Evolutionary conservation across 2,888 invertebrate species (phyloP), one percentile per base, ranked within the genome.

Genomic region (Coelopa pilipes): DNA sequence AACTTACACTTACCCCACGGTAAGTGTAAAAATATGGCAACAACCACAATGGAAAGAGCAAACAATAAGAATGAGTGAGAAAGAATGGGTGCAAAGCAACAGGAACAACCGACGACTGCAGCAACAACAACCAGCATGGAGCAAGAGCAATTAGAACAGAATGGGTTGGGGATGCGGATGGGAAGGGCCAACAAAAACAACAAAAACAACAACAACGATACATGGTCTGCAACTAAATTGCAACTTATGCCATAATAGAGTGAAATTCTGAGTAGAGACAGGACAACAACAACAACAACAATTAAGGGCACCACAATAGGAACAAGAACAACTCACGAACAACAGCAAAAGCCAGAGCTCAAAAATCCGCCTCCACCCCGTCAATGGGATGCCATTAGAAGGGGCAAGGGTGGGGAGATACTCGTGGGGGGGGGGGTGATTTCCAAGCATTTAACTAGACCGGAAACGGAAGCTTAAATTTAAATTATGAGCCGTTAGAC

Each of bases 201-300:
- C 4, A n/a, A 72, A 70, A 73, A 70, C 66, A 72, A 74, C 68
- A 73, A 72, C 24, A 62, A 4, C 34, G 34, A 34, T 7, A 34
- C 34, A 34, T 34, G 34, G 34, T 34, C 34, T 34, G 34, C 34
- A 34, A 34, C 34, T 34, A 34, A 34, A 34, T 34, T 34, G 2
- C 46, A 47, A 49, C n/a, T 21, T 34, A 19, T 62, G 34, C 45
- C 19, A 49, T 24, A 13, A 66, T 53, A 62, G 63, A 70, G 62
- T 69, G 70, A 62, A 77, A 76, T 76, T 77, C 76, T 74, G 74
- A 79, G 75, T 74, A 80, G 79, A 80, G 79, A 63, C 11, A 15
- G 1, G 9, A 63, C 1, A 47, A 12, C 47, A 63, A 63, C 21
- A 2, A 45, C 45, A 62, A 12, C 62, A 62, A 62, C 60, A 62